phyloP scores from a whole-genome alignment of 1,140 invertebrate genomes.

The Anoplolepis gracilipes region DNA sequence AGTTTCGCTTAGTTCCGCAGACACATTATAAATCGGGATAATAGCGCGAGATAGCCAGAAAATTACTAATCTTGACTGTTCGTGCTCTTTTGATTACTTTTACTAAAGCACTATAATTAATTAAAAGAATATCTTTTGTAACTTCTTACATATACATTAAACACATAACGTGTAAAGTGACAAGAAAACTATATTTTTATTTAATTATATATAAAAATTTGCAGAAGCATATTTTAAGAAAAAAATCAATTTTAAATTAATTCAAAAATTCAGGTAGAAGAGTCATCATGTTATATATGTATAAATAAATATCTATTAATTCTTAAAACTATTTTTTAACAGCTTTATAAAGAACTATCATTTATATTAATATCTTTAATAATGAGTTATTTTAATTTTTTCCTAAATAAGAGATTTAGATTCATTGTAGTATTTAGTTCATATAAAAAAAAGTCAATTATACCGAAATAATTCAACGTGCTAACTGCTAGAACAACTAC shows the following conservation, averaged over 20 bases:
- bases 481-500: no score
- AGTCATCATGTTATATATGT: no score
- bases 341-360: background rate
- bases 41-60: background rate
- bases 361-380: background rate
- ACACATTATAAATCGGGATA: constrained; percentile 30
- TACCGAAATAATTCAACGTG: background rate
- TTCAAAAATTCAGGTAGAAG: no score
- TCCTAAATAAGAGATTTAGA: background rate
- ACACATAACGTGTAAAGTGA: background rate
- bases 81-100: background rate
- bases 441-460: no score
- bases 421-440: background rate
- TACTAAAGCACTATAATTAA: background rate
- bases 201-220: constrained; percentile 1
- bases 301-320: background rate
- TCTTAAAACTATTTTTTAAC: background rate
- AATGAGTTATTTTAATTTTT: background rate
- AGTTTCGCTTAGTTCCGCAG: constrained; percentile 4
- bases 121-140: background rate
- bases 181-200: background rate
- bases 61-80: constrained; percentile 8
- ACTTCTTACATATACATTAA: background rate
- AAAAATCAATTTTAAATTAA: background rate
- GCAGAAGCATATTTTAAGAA: background rate